Conservation (phyloP, 2,113 vertebrate species). For the Hemiprocne comata region DNA sequence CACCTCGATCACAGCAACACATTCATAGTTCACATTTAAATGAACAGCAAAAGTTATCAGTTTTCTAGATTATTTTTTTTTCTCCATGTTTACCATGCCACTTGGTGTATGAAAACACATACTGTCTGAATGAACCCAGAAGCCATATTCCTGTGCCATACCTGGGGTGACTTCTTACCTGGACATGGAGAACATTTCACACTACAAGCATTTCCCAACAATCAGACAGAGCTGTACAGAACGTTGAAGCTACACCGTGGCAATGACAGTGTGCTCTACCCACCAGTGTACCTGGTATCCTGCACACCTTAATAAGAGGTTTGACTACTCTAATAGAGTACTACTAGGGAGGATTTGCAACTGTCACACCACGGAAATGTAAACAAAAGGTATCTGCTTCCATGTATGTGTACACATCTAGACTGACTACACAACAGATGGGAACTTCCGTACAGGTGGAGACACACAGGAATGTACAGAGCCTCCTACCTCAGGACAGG, state of each 20-base stretch:
- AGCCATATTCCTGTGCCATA: neutral
- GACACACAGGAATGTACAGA: fast-evolving
- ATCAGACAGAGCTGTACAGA: neutral
- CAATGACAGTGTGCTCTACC: fast-evolving
- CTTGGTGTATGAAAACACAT: neutral
- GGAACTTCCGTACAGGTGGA: neutral
- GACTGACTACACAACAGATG: neutral
- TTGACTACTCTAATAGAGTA: too few species aligned
- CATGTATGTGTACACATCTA: fast-evolving
- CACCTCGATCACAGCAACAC: neutral
- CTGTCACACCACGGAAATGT: neutral
- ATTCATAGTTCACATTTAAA: neutral
- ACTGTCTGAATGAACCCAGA: neutral
- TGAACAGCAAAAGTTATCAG: fast-evolving
- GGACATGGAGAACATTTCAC: too few species aligned
- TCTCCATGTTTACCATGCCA: neutral
- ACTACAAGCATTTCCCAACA: neutral
- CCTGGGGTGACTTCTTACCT: neutral
- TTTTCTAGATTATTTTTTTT: neutral
- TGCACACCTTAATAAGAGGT: neutral
- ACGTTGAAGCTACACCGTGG: neutral
- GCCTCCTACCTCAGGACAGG: neutral
- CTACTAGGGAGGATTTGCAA: neutral
- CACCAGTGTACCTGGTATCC: fast-evolving
- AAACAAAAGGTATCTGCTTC: neutral